These are phyloP conservation scores for Xestobium rufovillosum DNA, from an alignment of 2,888 invertebrate species.

Conservation along the genomic window DNA sequence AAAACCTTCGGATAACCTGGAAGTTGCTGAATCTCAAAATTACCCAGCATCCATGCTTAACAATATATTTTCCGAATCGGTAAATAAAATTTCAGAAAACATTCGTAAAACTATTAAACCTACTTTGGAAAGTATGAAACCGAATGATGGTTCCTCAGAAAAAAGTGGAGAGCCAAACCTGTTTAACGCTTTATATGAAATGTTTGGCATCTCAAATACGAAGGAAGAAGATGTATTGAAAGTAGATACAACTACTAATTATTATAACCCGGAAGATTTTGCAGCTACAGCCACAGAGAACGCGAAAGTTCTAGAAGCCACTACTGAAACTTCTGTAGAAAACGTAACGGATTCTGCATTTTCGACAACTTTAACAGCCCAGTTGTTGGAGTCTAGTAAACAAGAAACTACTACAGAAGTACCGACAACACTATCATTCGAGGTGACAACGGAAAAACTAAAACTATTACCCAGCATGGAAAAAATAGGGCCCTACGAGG, in stretches of 20 bases:
- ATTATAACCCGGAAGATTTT: no score
- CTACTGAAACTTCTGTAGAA: not conserved
- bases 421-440: not conserved
- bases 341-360: no score
- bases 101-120: not conserved
- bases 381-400: no score
- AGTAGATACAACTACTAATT: constrained; percentile 2
- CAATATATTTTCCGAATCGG: no score
- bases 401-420: constrained; percentile 23
- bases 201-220: constrained; percentile 34
- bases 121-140: constrained; percentile 27
- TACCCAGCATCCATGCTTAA: constrained; percentile 44
- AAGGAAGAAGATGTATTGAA: constrained; percentile 1
- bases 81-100: not conserved
- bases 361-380: not conserved
- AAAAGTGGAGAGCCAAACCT: constrained; percentile 28
- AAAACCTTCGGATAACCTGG: constrained; percentile 44
- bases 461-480: constrained; percentile 10
- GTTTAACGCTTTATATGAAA: constrained; percentile 36
- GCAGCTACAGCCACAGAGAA: no score
- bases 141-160: constrained; percentile 24
- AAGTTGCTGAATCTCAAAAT: constrained; percentile 74
- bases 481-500: constrained; percentile 21
- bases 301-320: not conserved
- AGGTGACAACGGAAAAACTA: constrained; percentile 9